Percentiles rank a stretch among this genome's conserved stretches.
Evolutionary conservation across 2,797 vertebrate genomes (phyloP).

Genomic region (Glyptemys insculpta): DNA sequence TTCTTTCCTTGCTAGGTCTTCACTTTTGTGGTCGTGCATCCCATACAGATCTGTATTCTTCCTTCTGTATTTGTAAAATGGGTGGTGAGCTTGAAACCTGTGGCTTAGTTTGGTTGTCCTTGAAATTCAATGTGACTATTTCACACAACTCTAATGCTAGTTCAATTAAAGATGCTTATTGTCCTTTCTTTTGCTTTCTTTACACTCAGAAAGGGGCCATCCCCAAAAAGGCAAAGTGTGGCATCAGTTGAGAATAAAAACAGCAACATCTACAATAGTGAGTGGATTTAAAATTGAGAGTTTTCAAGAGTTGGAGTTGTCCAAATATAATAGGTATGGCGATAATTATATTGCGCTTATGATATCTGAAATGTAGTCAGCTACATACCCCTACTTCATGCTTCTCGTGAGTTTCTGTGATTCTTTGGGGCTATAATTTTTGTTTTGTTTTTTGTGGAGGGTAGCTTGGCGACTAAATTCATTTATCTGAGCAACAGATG

Average conservation of each 20-base stretch:
- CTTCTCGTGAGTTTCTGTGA: neutral
- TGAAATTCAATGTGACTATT: neutral
- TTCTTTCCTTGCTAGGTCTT: neutral
- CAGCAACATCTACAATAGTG: neutral
- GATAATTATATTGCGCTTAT: neutral
- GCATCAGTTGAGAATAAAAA: neutral
- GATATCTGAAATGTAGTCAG: neutral
- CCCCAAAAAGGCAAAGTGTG: neutral
- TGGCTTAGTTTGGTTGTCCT: neutral
- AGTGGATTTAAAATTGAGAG: neutral
- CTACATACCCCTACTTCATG: neutral
- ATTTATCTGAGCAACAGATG: neutral
- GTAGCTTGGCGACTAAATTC: neutral
- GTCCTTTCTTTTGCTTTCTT: neutral
- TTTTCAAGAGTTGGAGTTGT: neutral
- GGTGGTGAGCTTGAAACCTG: neutral
- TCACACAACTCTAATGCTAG: neutral
- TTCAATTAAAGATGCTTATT: neutral
- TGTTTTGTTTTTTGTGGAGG: neutral
- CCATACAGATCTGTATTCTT: neutral
- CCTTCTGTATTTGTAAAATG: neutral
- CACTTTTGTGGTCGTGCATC: neutral
- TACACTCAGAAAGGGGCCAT: neutral
- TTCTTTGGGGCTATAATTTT: neutral
- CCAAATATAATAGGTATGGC: neutral